Conservation (phyloP, 2,888 invertebrate species). For the Lacanobia oleracea region DNA sequence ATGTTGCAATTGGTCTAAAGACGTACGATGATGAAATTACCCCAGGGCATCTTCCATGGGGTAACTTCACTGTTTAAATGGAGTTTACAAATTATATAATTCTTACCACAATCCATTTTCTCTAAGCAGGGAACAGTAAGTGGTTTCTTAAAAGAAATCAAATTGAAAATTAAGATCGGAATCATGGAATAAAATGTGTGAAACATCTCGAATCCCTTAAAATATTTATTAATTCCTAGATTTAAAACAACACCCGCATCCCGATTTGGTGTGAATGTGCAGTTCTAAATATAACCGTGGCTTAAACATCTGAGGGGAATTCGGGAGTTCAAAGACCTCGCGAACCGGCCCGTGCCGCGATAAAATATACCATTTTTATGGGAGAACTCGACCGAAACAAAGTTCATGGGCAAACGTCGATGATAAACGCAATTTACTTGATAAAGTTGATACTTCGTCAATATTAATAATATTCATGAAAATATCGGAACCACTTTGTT, state of each 20-base stretch:
- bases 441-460: neutral
- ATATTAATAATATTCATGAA: neutral
- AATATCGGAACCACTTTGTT: conserved; percentile 3
- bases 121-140: neutral
- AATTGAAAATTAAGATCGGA: neutral
- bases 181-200: conserved; percentile 5
- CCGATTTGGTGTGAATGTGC: conserved; percentile 79
- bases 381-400: conserved; percentile 72
- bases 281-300: conserved; percentile 86
- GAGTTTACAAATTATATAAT: too few species aligned
- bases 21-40: neutral
- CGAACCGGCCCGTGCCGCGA: conserved; percentile 81
- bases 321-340: conserved; percentile 88
- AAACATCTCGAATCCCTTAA: conserved; percentile 34
- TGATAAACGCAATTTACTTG: conserved; percentile 36
- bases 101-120: neutral
- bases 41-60: neutral
- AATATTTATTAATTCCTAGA: conserved; percentile 69
- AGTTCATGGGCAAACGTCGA: conserved; percentile 78
- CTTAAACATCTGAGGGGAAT: conserved; percentile 83
- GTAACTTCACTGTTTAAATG: neutral
- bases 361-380: conserved; percentile 75
- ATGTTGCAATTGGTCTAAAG: neutral
- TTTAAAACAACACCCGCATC: conserved; percentile 72
- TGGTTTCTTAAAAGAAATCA: neutral